phyloP scores from a whole-genome alignment of 2,888 invertebrate species.

The Laspeyria flexula region DNA sequence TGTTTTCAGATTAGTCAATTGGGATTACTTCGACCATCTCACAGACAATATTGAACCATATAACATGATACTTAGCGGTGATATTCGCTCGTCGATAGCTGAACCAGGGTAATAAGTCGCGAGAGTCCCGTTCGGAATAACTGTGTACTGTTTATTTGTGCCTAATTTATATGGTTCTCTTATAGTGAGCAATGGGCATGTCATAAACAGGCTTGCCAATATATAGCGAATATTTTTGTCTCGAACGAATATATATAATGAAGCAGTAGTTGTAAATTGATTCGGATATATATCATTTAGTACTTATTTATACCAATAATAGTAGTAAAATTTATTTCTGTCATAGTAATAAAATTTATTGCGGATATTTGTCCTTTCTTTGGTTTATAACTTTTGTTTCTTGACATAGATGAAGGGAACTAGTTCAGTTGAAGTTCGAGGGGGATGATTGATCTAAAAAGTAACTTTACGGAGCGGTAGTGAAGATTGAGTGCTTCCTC shows the following conservation, averaged over 20 bases:
- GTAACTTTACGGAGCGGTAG: slow-evolving; percentile 18
- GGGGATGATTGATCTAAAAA: slow-evolving; percentile 39
- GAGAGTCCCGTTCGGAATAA: slow-evolving; percentile 45
- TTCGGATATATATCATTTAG: slow-evolving; percentile 11
- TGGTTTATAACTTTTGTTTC: slow-evolving; percentile 6
- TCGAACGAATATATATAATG: slow-evolving; percentile 29
- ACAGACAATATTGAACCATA: slow-evolving; percentile 40
- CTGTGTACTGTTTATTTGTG: slow-evolving; percentile 59
- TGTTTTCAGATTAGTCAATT: slow-evolving; percentile 77
- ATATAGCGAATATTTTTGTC: slow-evolving; percentile 26
- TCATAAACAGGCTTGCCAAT: slow-evolving; percentile 42
- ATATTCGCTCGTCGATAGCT: slow-evolving; percentile 21
- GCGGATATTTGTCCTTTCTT: not conserved
- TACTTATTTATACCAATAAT: not conserved
- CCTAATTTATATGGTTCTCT: slow-evolving; percentile 61
- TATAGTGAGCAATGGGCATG: slow-evolving; percentile 45
- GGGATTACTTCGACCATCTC: slow-evolving; percentile 55
- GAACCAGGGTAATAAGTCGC: slow-evolving; percentile 48
- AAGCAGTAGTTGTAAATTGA: slow-evolving; percentile 29
- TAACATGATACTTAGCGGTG: slow-evolving; percentile 26
- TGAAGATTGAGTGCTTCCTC: slow-evolving; percentile 29
- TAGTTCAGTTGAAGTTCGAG: slow-evolving; percentile 13
- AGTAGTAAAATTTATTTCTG: too few species aligned
- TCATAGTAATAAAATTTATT: slow-evolving; percentile 3
- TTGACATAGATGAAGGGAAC: slow-evolving; percentile 14